These are phyloP conservation scores for Venustoraphidia nigricollis DNA, from an alignment of 2,888 invertebrate genomes.

Conservation along the genomic window DNA sequence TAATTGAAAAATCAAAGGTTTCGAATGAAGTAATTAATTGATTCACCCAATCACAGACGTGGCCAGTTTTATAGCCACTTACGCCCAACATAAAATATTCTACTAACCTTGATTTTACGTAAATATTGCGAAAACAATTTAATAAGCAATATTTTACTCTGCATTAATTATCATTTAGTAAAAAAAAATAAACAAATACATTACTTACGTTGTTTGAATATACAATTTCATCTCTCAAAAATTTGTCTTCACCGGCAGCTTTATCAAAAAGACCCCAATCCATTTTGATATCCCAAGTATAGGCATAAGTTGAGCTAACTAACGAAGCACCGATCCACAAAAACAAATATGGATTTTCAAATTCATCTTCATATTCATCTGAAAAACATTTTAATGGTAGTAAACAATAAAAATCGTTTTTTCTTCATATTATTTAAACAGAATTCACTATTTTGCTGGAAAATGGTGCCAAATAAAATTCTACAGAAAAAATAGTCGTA, in stretches of 20 bases:
- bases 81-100: too few species aligned
- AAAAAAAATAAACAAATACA: too few species aligned
- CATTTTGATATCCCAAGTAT: slow-evolving; percentile 78
- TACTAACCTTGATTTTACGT: too few species aligned
- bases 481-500: slow-evolving; percentile 10
- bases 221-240: slow-evolving; percentile 64
- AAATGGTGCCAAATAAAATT: not conserved
- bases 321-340: slow-evolving; percentile 53
- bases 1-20: too few species aligned
- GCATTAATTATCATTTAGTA: too few species aligned
- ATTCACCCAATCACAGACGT: too few species aligned
- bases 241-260: slow-evolving; percentile 57
- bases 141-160: too few species aligned
- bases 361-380: slow-evolving; percentile 31
- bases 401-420: too few species aligned
- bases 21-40: too few species aligned
- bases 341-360: slow-evolving; percentile 49
- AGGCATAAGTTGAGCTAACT: slow-evolving; percentile 62
- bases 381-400: slow-evolving; percentile 12
- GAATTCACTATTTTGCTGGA: not conserved
- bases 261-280: slow-evolving; percentile 75
- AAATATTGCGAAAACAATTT: too few species aligned
- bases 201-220: slow-evolving; percentile 55
- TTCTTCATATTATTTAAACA: too few species aligned
- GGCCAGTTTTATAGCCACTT: too few species aligned